Conservation (phyloP, 2,797 vertebrate genomes). For the Yasuhikotakia modesta region DNA sequence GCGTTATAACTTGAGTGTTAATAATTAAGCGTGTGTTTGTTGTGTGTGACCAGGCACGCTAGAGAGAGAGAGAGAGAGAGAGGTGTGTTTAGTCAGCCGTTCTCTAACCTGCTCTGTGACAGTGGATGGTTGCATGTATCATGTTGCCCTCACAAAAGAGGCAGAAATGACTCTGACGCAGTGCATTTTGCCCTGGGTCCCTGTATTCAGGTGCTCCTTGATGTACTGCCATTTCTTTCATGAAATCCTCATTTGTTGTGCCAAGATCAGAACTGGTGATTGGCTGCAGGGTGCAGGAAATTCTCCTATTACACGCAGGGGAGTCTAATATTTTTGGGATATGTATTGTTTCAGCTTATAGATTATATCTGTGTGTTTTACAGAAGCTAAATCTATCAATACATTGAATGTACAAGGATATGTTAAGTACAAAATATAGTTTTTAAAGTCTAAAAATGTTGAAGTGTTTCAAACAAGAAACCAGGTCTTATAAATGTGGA, state of each 20-base stretch:
- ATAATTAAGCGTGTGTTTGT: constrained; percentile 54
- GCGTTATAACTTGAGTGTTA: constrained; percentile 41
- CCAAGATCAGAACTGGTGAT: constrained; percentile 20
- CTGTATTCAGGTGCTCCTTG: constrained; percentile 15
- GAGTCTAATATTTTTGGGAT: constrained; percentile 18
- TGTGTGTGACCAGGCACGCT: neutral
- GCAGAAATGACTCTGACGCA: constrained; percentile 31
- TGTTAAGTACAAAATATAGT: too few species aligned
- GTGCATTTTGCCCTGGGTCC: constrained; percentile 28
- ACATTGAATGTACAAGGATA: neutral
- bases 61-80: neutral
- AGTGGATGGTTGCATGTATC: constrained; percentile 26
- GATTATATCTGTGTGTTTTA: neutral
- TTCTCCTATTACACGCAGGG: constrained; percentile 32
- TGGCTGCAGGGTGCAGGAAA: constrained; percentile 5
- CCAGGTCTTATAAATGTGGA: too few species aligned
- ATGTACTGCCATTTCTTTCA: constrained; percentile 26
- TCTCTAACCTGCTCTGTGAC: constrained; percentile 17
- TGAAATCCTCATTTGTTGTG: constrained; percentile 1
- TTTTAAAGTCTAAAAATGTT: too few species aligned
- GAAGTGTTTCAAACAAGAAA: too few species aligned
- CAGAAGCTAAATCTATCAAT: neutral
- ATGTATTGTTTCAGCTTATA: neutral
- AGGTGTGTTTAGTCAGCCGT: constrained; percentile 27
- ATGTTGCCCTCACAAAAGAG: constrained; percentile 43